phyloP scores from a whole-genome alignment of 2,888 invertebrate genomes.

The Melieria omissa region DNA sequence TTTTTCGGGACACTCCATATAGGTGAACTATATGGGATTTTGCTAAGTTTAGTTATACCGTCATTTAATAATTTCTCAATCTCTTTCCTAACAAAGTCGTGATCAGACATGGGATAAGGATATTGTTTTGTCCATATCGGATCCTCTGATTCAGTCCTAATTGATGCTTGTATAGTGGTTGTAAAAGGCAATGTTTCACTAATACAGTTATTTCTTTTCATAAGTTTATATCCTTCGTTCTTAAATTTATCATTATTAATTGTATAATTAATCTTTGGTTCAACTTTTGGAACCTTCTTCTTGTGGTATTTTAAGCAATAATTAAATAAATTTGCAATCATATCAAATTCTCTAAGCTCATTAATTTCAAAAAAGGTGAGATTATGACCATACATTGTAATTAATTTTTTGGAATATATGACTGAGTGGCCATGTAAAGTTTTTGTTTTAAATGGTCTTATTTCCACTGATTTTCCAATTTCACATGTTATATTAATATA shows the following conservation, averaged over 20 bases:
- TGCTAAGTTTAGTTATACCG: background rate
- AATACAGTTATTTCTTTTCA: background rate
- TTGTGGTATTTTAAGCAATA: background rate
- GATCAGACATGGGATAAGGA: background rate
- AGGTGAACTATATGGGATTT: background rate
- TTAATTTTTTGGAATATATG: no score
- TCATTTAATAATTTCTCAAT: background rate
- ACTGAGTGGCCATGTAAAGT: no score
- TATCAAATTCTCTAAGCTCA: background rate
- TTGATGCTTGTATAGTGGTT: slow-evolving; percentile 1
- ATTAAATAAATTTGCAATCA: background rate
- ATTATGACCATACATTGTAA: background rate
- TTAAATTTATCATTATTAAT: background rate
- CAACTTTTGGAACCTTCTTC: background rate
- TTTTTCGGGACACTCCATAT: no score
- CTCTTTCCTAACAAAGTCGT: slow-evolving; percentile 1
- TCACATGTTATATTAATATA: background rate
- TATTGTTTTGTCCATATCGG: no score
- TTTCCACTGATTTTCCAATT: background rate
- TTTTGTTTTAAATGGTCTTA: no score
- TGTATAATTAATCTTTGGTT: background rate
- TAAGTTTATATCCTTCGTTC: background rate
- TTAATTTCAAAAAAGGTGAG: background rate
- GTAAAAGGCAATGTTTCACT: background rate
- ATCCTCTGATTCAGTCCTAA: background rate